phyloP scores from a whole-genome alignment of 2,797 vertebrate species.

The Moxostoma hubbsi region DNA sequence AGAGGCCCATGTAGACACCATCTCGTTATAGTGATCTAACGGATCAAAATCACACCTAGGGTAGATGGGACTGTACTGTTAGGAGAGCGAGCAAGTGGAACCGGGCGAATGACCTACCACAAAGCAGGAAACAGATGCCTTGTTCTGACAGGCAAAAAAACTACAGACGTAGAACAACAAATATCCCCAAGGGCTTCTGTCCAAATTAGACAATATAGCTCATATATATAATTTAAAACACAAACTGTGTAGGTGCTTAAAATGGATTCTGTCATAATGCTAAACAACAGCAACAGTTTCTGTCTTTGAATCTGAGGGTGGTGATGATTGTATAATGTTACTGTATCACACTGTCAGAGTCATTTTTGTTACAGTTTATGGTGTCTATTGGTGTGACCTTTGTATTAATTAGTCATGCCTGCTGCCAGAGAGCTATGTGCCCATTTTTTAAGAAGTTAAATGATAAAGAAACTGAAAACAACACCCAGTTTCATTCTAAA shows the following conservation, averaged over 20 bases:
- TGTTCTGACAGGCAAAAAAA: constrained; percentile 73
- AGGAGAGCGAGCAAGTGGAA: constrained; percentile 62
- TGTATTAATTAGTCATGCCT: neutral
- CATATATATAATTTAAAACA: constrained; percentile 16
- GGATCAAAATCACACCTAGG: constrained; percentile 57
- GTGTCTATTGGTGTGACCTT: constrained; percentile 6
- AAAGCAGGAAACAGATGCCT: constrained; percentile 87
- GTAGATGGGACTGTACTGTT: constrained; percentile 57
- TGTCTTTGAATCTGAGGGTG: neutral
- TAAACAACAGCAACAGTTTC: neutral
- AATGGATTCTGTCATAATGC: neutral
- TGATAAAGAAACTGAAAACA: constrained; percentile 24
- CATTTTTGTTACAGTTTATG: neutral
- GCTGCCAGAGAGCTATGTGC: neutral
- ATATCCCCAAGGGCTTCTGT: constrained; percentile 74
- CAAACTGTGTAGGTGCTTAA: constrained; percentile 14
- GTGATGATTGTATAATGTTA: neutral
- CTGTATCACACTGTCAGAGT: neutral
- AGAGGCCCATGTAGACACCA: constrained; percentile 48
- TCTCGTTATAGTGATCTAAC: constrained; percentile 46
- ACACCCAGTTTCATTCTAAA: constrained; percentile 7
- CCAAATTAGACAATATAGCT: constrained; percentile 44
- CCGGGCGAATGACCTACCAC: constrained; percentile 66
- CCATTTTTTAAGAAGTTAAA: constrained; percentile 13
- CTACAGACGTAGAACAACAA: constrained; percentile 78